These are phyloP conservation scores for Diploscapter pachys DNA, from an alignment of 1,140 invertebrate genomes.

Conservation along the genomic window DNA sequence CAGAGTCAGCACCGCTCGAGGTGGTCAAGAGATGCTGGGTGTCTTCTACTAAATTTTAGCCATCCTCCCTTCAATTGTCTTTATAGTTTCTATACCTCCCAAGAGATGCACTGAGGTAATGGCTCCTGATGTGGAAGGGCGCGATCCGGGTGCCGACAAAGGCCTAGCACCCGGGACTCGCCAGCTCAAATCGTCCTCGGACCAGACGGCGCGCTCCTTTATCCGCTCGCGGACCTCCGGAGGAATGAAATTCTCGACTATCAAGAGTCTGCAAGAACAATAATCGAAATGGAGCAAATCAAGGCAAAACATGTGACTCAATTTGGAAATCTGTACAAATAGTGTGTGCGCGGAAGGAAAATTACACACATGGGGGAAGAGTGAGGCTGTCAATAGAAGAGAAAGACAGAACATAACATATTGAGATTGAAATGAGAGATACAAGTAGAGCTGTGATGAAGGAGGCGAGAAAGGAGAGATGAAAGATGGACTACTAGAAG, in stretches of 20 bases:
- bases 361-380: too few relatives aligned
- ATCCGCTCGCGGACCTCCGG: slow-evolving; percentile 80
- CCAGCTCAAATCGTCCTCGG: slow-evolving; percentile 82
- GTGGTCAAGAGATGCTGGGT: slow-evolving; percentile 15
- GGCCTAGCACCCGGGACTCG: slow-evolving; percentile 38
- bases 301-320: neutral
- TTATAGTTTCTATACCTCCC: too few relatives aligned
- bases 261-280: slow-evolving; percentile 68
- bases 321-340: slow-evolving; percentile 28
- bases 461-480: too few relatives aligned
- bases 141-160: neutral
- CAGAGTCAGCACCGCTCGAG: slow-evolving; percentile 8
- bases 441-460: too few relatives aligned
- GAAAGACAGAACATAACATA: too few relatives aligned
- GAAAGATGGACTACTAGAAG: too few relatives aligned
- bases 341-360: slow-evolving; percentile 14
- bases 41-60: slow-evolving; percentile 40
- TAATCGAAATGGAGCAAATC: neutral
- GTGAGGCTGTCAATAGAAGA: too few relatives aligned
- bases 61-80: slow-evolving; percentile 13
- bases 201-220: slow-evolving; percentile 72
- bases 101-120: too few relatives aligned
- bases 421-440: too few relatives aligned
- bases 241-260: slow-evolving; percentile 96
- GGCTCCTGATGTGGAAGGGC: too few relatives aligned